Evolutionary conservation across 1,140 invertebrate genomes (phyloP).

Genomic region (Drosophila pectinifera): DNA sequence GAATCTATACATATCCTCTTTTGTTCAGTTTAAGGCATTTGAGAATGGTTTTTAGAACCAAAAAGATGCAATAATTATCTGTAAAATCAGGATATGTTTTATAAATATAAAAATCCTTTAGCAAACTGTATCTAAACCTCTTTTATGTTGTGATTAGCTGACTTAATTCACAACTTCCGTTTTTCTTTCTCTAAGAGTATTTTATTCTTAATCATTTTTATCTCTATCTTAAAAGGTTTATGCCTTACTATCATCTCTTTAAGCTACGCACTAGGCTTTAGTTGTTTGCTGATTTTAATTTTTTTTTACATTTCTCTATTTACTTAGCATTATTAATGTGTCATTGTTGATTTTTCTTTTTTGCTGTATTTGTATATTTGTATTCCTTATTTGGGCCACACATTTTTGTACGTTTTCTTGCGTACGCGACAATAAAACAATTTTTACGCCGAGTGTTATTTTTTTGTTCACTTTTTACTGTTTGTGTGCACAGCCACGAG

Average conservation of each 20-base stretch:
- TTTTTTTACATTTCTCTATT: slow-evolving; percentile 49
- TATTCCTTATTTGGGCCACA: slow-evolving; percentile 60
- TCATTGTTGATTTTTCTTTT: slow-evolving; percentile 32
- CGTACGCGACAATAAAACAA: slow-evolving; percentile 59
- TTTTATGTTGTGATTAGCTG: background rate
- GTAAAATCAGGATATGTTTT: background rate
- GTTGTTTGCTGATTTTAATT: slow-evolving; percentile 26
- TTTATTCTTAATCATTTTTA: background rate
- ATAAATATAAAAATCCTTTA: background rate
- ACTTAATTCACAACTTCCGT: background rate
- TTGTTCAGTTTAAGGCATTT: too few relatives aligned
- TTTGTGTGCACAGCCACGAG: slow-evolving; percentile 44
- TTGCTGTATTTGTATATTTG: slow-evolving; percentile 34
- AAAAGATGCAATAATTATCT: background rate
- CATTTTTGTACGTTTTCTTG: slow-evolving; percentile 63
- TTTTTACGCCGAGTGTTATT: slow-evolving; percentile 45
- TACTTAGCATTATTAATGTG: slow-evolving; percentile 57
- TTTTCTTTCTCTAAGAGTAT: background rate
- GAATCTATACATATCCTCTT: too few relatives aligned
- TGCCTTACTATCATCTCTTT: slow-evolving; percentile 14
- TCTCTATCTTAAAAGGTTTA: slow-evolving; percentile 8
- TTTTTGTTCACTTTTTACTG: slow-evolving; percentile 40
- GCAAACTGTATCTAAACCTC: background rate
- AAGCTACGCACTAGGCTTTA: slow-evolving; percentile 12
- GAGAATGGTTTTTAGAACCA: background rate